phyloP scores from a whole-genome alignment of 2,888 invertebrate genomes.

The Priocnemis perturbator region DNA sequence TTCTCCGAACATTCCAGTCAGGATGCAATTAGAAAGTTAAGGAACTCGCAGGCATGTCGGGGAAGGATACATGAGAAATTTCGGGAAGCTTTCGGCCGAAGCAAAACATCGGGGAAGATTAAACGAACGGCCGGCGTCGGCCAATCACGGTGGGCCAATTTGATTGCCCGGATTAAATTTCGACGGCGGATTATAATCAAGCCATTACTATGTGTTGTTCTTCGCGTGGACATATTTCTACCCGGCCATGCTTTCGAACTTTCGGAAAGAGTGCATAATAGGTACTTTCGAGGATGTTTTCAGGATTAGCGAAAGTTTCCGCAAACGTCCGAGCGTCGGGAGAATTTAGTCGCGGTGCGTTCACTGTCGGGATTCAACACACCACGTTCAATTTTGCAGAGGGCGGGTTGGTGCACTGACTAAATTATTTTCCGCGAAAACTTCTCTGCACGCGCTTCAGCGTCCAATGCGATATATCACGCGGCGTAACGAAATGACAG shows the following conservation, averaged over 20 bases:
- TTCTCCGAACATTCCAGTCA: constrained; percentile 26
- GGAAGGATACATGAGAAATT: constrained; percentile 41
- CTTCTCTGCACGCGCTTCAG: too few species aligned
- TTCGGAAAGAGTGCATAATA: not conserved
- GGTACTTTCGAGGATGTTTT: too few species aligned
- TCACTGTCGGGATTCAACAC: not conserved
- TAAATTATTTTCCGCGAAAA: too few species aligned
- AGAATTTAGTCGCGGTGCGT: not conserved
- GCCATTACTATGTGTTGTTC: not conserved
- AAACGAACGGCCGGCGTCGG: constrained; percentile 5
- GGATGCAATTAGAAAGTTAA: constrained; percentile 62
- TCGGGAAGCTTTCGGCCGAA: constrained; percentile 27
- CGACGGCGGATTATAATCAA: not conserved
- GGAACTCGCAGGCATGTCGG: constrained; percentile 48
- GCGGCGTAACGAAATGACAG: too few species aligned
- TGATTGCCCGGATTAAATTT: constrained; percentile 10
- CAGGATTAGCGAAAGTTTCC: too few species aligned
- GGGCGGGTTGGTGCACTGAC: too few species aligned
- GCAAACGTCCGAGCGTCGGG: not conserved
- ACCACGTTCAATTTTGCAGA: not conserved
- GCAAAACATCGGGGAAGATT: constrained; percentile 4
- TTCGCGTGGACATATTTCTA: too few species aligned
- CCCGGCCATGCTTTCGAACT: not conserved
- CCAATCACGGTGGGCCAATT: not conserved
- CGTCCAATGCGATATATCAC: too few species aligned